Conservation (phyloP, 1,140 invertebrate genomes). For the Heliothis subflexa region DNA sequence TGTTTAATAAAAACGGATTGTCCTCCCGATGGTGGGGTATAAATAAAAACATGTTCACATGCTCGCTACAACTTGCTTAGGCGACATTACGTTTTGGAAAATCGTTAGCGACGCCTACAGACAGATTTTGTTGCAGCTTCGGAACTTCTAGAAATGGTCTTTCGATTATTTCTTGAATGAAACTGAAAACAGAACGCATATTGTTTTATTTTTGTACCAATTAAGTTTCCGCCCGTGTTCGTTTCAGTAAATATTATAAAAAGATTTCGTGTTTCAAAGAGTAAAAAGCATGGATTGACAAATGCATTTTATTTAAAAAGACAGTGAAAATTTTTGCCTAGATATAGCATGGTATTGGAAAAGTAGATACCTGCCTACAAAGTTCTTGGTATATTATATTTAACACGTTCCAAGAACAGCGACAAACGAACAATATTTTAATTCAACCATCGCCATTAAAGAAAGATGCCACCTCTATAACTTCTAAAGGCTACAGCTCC, state of each 20-base stretch:
- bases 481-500: conserved; percentile 50
- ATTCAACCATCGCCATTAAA: background rate
- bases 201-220: no score
- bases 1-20: conserved; percentile 82
- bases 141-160: conserved; percentile 41
- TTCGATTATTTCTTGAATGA: background rate
- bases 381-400: background rate
- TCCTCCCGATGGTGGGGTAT: conserved; percentile 61
- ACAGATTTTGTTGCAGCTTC: conserved; percentile 43
- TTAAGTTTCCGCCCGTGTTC: no score
- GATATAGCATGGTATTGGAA: no score
- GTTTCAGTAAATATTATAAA: no score
- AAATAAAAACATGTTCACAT: conserved; percentile 73
- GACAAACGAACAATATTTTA: conserved; percentile 7
- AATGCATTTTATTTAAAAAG: no score
- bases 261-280: no score
- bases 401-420: background rate
- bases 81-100: conserved; percentile 68
- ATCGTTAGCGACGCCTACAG: conserved; percentile 79
- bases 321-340: no score
- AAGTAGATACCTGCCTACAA: no score
- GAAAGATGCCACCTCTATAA: conserved; percentile 49
- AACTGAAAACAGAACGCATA: background rate
- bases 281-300: no score
- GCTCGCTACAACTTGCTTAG: conserved; percentile 59